Evolutionary conservation across 2,113 vertebrate genomes (phyloP), one percentile per base, ranked within the genome.

Genomic region (Hypanus sabinus): DNA sequence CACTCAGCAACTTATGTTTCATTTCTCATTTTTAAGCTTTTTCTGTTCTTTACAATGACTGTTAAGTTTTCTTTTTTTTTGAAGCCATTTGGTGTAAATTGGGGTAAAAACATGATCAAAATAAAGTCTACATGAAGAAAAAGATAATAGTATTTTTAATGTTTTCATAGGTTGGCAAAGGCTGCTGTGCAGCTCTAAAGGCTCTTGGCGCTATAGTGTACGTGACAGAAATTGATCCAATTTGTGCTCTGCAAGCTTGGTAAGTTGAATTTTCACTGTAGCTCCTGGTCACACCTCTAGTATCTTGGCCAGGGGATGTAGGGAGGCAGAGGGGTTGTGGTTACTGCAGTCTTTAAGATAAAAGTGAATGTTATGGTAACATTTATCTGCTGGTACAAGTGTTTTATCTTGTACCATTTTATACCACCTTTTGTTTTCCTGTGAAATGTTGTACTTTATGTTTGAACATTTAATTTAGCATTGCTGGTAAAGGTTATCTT

Each of bases 201-300:
- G 99, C 98, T 90, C 96, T 99, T 0, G 98, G 99, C 95, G 98
- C 98, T 57, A 98, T 99, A 24, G 99, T 99, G 95, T 98, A 98
- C 55, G 98, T 99, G 95, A 99, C 99, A 0, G 99, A 99, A 96
- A 99, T 99, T 0, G 99, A 99, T 96, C 99, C 99, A 94, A 99
- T 99, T 96, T 99, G 99, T 9, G 99, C 99, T 92, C 97, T 99
- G 70, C 99, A 99, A 93, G 99, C 98, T 57, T 99, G 99, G 99
- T 99, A 96, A 98, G 97, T 96, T 30, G 65, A 46, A 65, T 55
- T 24, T 75, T 93, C 33, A 75, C 6, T 93, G 36, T 73, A 30
- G 24, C 27, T 93, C 22, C 2, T 71, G 68, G 33, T 46, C 68
- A 11, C 27, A 27, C 5, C 20, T 92, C 16, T 27, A 8, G 0